Percentiles rank a stretch among this genome's conserved stretches.
These are phyloP conservation scores for Luidia sarsii DNA, from an alignment of 53 echinoderm and acorn worm genomes.

Conservation along the genomic window DNA sequence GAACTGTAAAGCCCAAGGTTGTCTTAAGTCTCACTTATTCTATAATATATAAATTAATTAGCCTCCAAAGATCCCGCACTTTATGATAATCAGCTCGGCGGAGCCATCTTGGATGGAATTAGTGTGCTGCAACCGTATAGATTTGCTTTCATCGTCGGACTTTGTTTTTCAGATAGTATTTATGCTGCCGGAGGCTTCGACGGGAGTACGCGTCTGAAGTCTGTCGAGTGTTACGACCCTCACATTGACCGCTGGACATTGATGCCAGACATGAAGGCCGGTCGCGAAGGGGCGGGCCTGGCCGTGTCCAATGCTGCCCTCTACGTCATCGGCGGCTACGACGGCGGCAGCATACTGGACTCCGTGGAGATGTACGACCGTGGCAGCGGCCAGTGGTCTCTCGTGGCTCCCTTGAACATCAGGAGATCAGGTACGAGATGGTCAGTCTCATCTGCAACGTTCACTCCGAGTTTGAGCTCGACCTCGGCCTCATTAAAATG, in stretches of 20 bases:
- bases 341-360: slow-evolving; percentile 64
- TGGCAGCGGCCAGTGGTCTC: slow-evolving; percentile 67
- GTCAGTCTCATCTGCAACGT: too few relatives aligned
- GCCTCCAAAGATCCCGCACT: too few relatives aligned
- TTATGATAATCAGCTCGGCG: too few relatives aligned
- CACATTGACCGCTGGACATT: slow-evolving; percentile 78
- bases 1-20: too few relatives aligned
- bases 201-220: slow-evolving; percentile 63
- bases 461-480: too few relatives aligned
- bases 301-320: slow-evolving; percentile 62
- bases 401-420: slow-evolving; percentile 66
- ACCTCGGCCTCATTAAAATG: too few relatives aligned
- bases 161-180: slow-evolving; percentile 65
- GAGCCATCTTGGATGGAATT: too few relatives aligned
- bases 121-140: too few relatives aligned
- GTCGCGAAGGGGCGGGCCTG: slow-evolving; percentile 79
- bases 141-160: too few relatives aligned
- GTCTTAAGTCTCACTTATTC: too few relatives aligned
- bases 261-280: slow-evolving; percentile 61
- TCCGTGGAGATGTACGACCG: slow-evolving; percentile 75
- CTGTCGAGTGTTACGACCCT: slow-evolving; percentile 75
- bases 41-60: too few relatives aligned
- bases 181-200: slow-evolving; percentile 85
- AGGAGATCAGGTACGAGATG: slow-evolving; percentile 80
- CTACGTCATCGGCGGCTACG: slow-evolving; percentile 74